These are phyloP conservation scores for Miniopterus natalensis DNA, from an alignment of 2,113 vertebrate genomes.

Conservation along the genomic window DNA sequence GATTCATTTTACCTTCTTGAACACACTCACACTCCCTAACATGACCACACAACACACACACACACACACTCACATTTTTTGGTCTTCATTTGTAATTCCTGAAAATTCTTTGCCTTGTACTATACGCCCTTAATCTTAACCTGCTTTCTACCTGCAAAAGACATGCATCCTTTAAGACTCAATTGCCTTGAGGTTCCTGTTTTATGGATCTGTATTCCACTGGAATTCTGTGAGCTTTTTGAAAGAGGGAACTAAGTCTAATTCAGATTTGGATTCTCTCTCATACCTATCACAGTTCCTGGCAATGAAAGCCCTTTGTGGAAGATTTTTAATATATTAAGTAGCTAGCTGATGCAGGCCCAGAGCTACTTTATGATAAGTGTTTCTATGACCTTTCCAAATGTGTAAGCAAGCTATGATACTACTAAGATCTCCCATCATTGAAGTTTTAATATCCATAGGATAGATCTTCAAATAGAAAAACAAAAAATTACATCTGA, in stretches of 20 bases:
- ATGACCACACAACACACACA: no score
- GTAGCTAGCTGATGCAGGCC: background rate
- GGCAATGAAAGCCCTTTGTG: background rate
- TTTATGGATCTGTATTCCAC: background rate
- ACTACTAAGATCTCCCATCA: background rate
- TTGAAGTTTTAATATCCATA: background rate
- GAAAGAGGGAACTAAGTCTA: background rate
- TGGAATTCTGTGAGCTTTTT: background rate
- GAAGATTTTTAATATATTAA: constrained; percentile 21
- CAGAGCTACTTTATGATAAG: background rate
- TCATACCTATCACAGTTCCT: background rate
- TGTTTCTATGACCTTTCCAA: background rate
- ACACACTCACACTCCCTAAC: background rate
- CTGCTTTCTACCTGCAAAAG: background rate
- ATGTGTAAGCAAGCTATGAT: background rate
- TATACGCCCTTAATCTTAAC: background rate
- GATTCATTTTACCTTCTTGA: background rate
- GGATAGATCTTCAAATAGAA: background rate
- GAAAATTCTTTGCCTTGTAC: background rate
- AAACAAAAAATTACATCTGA: background rate
- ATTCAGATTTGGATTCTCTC: background rate
- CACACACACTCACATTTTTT: background rate
- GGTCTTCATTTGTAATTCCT: background rate
- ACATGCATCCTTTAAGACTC: background rate
- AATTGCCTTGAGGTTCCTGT: background rate